A percentile compares a stretch with the other conserved stretches of the same genome.
phyloP scores from a whole-genome alignment of 2,113 vertebrate species.

The Passer montanus region DNA sequence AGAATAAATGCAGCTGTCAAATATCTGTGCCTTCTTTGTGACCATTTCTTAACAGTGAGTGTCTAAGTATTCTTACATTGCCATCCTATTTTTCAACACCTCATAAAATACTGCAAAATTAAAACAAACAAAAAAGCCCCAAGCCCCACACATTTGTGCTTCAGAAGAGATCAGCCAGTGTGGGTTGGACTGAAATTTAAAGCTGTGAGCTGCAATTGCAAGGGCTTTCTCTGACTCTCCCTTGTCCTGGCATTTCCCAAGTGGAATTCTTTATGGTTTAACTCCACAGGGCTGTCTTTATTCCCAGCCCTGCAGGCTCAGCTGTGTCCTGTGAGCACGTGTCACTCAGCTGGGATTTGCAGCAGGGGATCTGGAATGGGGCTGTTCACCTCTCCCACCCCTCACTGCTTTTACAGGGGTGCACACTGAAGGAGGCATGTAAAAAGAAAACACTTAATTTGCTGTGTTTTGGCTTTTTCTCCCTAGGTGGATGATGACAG shows the following conservation, averaged over 20 bases:
- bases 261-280: neutral
- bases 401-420: neutral
- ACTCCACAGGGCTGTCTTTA: neutral
- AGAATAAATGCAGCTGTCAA: neutral
- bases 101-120: neutral
- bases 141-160: neutral
- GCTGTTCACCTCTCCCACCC: neutral
- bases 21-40: neutral
- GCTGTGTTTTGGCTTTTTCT: neutral
- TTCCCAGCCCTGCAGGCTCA: neutral
- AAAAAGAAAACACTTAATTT: neutral
- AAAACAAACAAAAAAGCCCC: neutral
- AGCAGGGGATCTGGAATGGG: neutral
- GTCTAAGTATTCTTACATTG: neutral
- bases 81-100: neutral
- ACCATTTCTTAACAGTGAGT: neutral
- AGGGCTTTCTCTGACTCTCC: neutral
- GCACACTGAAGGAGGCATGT: neutral
- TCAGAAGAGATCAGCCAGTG: neutral
- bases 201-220: neutral
- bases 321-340: neutral
- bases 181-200: neutral
- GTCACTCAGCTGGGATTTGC: rapidly evolving
- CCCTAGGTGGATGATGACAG: constrained; percentile 95
- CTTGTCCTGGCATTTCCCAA: neutral